Conservation (phyloP, 2,797 vertebrate genomes). For the Phataginus tricuspis region DNA sequence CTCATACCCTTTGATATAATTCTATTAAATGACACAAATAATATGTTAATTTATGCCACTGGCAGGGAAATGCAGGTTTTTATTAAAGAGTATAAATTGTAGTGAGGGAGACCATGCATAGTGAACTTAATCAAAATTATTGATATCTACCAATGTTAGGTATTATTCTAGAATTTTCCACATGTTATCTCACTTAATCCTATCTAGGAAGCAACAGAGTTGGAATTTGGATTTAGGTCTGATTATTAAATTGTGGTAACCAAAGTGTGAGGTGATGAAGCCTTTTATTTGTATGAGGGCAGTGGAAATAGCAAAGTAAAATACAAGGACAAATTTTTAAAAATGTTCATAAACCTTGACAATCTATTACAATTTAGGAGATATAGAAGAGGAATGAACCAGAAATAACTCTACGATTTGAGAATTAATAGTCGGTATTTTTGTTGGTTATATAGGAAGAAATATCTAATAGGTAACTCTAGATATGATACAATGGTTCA, state of each 20-base stretch:
- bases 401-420: constrained; percentile 18
- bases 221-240: constrained; percentile 28
- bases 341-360: background rate
- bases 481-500: background rate
- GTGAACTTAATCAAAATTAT: constrained; percentile 22
- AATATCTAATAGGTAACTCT: background rate
- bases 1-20: background rate
- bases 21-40: background rate
- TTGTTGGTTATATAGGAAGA: constrained; percentile 22
- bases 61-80: background rate
- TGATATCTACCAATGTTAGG: background rate
- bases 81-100: background rate
- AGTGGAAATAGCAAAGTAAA: constrained; percentile 21
- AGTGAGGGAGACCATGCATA: background rate
- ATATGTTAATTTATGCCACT: background rate
- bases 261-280: background rate
- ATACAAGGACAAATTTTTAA: background rate
- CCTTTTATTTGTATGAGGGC: background rate
- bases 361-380: constrained; percentile 22
- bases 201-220: background rate
- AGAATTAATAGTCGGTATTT: background rate
- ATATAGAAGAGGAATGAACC: background rate
- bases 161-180: constrained; percentile 8
- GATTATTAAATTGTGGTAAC: constrained; percentile 1
- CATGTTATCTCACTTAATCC: background rate